Evolutionary conservation across 2,113 vertebrate genomes (phyloP).

Genomic region (Dromiciops gliroides): DNA sequence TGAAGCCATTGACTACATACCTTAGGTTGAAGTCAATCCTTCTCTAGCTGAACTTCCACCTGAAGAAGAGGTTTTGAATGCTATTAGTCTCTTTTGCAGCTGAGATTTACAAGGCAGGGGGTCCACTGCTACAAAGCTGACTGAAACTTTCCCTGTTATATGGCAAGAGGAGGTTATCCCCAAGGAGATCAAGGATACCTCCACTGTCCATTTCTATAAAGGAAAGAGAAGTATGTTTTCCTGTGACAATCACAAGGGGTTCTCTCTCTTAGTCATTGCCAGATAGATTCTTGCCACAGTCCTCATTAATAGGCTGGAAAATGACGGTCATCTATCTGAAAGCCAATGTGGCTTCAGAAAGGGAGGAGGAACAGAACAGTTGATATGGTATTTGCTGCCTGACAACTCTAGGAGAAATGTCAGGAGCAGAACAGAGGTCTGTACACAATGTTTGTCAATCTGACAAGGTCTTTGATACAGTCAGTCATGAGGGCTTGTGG

Average conservation of each 20-base stretch:
- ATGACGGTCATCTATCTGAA: neutral
- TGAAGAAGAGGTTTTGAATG: neutral
- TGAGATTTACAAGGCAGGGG: neutral
- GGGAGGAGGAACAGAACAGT: too few relatives aligned
- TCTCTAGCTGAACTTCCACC: neutral
- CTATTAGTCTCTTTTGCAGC: neutral
- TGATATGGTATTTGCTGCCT: too few relatives aligned
- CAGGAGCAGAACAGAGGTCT: too few relatives aligned
- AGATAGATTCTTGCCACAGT: neutral
- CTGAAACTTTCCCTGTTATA: neutral
- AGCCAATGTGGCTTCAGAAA: too few relatives aligned
- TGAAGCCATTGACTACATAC: too few relatives aligned
- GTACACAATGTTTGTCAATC: too few relatives aligned
- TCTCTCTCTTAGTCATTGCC: neutral
- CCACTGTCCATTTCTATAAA: too few relatives aligned
- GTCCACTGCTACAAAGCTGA: neutral
- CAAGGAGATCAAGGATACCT: neutral
- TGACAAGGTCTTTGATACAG: too few relatives aligned
- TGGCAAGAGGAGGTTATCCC: neutral
- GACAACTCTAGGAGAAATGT: too few relatives aligned
- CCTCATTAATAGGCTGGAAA: neutral
- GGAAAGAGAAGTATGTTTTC: too few relatives aligned
- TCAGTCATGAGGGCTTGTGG: too few relatives aligned
- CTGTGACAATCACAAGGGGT: too few relatives aligned
- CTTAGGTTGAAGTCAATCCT: neutral